Percentiles rank a stretch among this genome's conserved stretches.
phyloP scores from a whole-genome alignment of 1,140 invertebrate genomes.

The Aphelinus atriplicis region DNA sequence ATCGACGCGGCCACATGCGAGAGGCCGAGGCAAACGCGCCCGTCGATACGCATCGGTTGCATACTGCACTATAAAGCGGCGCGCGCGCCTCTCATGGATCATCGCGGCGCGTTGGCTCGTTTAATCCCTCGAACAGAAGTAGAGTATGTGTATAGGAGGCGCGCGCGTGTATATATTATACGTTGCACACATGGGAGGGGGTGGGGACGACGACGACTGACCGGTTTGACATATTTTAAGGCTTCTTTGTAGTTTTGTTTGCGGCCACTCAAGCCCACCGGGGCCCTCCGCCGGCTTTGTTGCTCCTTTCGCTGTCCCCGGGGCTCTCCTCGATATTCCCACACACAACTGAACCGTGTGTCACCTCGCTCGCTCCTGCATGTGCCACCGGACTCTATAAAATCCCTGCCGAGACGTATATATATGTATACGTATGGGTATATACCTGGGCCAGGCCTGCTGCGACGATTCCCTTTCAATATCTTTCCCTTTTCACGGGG shows the following conservation, averaged over 20 bases:
- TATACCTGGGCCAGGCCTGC: slow-evolving; percentile 17
- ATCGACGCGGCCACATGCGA: not conserved
- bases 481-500: not conserved
- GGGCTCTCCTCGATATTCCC: slow-evolving; percentile 34
- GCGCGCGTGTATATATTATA: slow-evolving; percentile 1
- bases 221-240: slow-evolving; percentile 57
- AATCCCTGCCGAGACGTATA: slow-evolving; percentile 5
- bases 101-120: not conserved
- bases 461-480: slow-evolving; percentile 24
- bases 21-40: not conserved
- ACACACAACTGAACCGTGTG: slow-evolving; percentile 23
- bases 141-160: slow-evolving; percentile 2
- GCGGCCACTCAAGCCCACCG: slow-evolving; percentile 58
- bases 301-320: slow-evolving; percentile 30
- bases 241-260: slow-evolving; percentile 59
- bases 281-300: slow-evolving; percentile 11
- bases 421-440: too few species aligned
- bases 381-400: slow-evolving; percentile 29
- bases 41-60: slow-evolving; percentile 26
- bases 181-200: slow-evolving; percentile 15
- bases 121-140: slow-evolving; percentile 14
- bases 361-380: slow-evolving; percentile 6
- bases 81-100: not conserved
- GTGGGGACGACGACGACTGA: slow-evolving; percentile 23
- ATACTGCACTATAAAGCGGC: not conserved